Conservation (phyloP, 2,888 invertebrate genomes). For the Drosophila borborema region DNA sequence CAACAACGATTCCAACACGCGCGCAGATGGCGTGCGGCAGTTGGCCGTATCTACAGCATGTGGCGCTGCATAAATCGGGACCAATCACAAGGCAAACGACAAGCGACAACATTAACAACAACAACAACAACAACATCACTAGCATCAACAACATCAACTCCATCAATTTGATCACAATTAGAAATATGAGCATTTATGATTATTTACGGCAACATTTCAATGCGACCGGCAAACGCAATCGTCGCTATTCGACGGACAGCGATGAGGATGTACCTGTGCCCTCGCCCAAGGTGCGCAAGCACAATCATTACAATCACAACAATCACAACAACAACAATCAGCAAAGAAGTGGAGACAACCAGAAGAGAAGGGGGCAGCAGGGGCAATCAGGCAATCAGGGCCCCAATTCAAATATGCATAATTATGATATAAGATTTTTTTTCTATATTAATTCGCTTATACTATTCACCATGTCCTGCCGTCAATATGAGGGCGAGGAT, state of each 20-base stretch:
- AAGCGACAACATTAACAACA: conserved; percentile 20
- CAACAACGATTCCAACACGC: conserved; percentile 47
- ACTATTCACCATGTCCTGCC: conserved; percentile 76
- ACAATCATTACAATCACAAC: conserved; percentile 33
- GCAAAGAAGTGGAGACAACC: conserved; percentile 7
- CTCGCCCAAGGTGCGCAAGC: conserved; percentile 52
- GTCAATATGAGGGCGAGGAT: conserved; percentile 70
- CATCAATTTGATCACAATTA: conserved; percentile 48
- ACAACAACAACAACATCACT: conserved; percentile 27
- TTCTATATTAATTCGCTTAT: conserved; percentile 82
- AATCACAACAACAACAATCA: conserved; percentile 13
- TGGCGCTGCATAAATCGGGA: conserved; percentile 65
- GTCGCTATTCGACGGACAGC: conserved; percentile 28
- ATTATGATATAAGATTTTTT: conserved; percentile 81
- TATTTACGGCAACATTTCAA: conserved; percentile 57
- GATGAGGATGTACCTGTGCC: conserved; percentile 39
- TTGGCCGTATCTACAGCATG: conserved; percentile 75
- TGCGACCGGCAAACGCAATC: conserved; percentile 49
- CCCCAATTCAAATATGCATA: conserved; percentile 47
- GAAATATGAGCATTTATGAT: conserved; percentile 65
- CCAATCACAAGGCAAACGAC: conserved; percentile 55
- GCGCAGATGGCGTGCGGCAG: conserved; percentile 63
- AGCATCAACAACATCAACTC: conserved; percentile 4
- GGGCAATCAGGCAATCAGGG: conserved; percentile 20
- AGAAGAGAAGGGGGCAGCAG: conserved; percentile 4